A percentile compares a stretch with the other conserved stretches of the same genome.
phyloP scores from a whole-genome alignment of 1,140 invertebrate species.

The Hetaerina americana region DNA sequence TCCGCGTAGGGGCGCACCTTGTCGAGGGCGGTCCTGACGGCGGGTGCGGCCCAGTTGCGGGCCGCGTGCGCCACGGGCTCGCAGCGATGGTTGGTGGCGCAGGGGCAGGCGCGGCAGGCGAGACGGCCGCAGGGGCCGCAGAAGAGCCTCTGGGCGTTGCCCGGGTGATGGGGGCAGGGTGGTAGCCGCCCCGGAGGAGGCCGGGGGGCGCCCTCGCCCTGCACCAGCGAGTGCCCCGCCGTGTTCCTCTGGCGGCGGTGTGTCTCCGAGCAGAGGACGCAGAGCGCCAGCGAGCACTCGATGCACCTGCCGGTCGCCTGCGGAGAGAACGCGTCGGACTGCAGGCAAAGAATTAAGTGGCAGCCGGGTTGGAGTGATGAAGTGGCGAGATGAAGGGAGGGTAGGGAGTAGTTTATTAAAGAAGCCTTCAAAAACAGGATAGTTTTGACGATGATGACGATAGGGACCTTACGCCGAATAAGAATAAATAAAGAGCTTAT shows the following conservation, averaged over 20 bases:
- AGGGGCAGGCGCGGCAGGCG: slow-evolving; percentile 26
- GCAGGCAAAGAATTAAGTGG: no score
- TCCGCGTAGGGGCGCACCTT: slow-evolving; percentile 24
- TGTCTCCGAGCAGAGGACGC: slow-evolving; percentile 27
- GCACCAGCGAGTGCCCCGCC: slow-evolving; percentile 24
- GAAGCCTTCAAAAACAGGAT: no score
- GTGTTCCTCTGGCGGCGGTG: slow-evolving; percentile 25
- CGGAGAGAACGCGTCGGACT: no score
- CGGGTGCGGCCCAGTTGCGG: slow-evolving; percentile 17
- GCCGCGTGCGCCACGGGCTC: slow-evolving; percentile 26
- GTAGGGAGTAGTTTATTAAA: no score
- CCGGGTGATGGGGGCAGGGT: slow-evolving; percentile 26
- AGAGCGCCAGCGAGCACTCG: slow-evolving; percentile 31
- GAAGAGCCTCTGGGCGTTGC: slow-evolving; percentile 26
- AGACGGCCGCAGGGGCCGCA: slow-evolving; percentile 30
- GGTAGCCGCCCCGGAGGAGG: slow-evolving; percentile 23
- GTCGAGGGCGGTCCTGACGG: slow-evolving; percentile 20
- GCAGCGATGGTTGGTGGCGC: slow-evolving; percentile 12
- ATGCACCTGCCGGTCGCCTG: slow-evolving; percentile 31
- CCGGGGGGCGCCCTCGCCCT: slow-evolving; percentile 23
- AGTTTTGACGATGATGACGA: no score
- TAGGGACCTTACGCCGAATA: no score
- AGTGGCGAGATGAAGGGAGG: no score
- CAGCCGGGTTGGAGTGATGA: no score
- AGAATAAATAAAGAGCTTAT: no score